These are phyloP conservation scores for Asobara japonica DNA, from an alignment of 1,140 invertebrate genomes.

Conservation along the genomic window DNA sequence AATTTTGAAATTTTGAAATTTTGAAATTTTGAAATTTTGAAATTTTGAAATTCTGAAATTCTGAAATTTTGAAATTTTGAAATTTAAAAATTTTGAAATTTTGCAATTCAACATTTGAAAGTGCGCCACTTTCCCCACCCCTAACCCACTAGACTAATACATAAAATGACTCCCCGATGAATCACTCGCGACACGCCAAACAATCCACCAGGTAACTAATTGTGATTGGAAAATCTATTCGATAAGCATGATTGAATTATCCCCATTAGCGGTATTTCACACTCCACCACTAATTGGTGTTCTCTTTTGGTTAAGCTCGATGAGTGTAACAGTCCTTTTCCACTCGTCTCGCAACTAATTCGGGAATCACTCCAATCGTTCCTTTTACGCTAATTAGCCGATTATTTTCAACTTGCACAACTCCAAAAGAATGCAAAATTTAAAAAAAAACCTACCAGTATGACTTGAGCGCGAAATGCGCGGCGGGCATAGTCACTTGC, in stretches of 20 bases:
- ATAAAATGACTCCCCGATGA: too few relatives aligned
- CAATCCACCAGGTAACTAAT: conserved; percentile 27
- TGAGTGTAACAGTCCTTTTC: background rate
- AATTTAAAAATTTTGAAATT: too few relatives aligned
- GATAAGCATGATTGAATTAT: conserved; percentile 38
- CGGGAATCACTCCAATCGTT: background rate
- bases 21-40: too few relatives aligned
- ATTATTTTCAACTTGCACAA: conserved; percentile 22
- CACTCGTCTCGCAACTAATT: conserved; percentile 17
- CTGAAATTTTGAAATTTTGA: too few relatives aligned
- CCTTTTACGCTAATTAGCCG: conserved; percentile 23
- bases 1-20: too few relatives aligned
- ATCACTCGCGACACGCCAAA: too few relatives aligned
- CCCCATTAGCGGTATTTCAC: conserved; percentile 32
- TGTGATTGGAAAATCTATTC: conserved; percentile 33
- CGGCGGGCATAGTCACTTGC: background rate
- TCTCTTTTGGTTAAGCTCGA: conserved; percentile 30
- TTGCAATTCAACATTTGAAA: too few relatives aligned
- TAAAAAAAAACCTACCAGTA: background rate
- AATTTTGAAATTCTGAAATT: too few relatives aligned
- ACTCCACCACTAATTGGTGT: conserved; percentile 48
- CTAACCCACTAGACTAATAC: too few relatives aligned
- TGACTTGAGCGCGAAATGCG: background rate
- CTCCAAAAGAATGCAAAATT: background rate
- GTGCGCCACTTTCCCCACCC: too few relatives aligned